Evolutionary conservation across 2,888 invertebrate species (phyloP), one percentile per base, ranked within the genome.

Genomic region (Nemotelus nigrinus): DNA sequence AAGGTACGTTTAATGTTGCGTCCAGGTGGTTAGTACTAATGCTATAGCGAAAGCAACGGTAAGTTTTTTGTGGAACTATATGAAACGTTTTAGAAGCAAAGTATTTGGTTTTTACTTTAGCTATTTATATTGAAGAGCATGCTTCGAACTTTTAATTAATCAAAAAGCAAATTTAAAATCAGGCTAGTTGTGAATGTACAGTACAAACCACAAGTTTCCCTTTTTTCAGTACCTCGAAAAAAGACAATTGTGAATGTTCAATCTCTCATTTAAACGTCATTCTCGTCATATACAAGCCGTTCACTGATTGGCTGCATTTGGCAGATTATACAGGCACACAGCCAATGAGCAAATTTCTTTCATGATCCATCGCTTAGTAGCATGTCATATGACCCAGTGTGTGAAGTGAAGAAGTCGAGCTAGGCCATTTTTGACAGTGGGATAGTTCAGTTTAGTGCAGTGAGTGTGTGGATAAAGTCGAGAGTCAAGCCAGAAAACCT

Each of bases 341-440:
- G 85, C 91, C 91, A 91, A 91, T 91, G 87, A 88, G 83, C 88
- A 85, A 83, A 86, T 86, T 83, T 86, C 85, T 89, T 89, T 88
- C 88, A 89, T 88, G 87, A 86, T 86, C 71, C 87, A 87, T 88
- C 88, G 88, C 88, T 87, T 88, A 88, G 88, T 88, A 88, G 88
- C 88, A 91, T 91, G 92, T 93, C 93, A 93, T 93, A 93, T 93
- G 93, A 93, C 93, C 92, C 53, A 79, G 71, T 63, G 25, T 50
- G 55, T 50, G 71, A 67, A 65, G 67, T 45, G 65, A 65, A 76
- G 7, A 41, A 67, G 55, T 67, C 68, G 58, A 65, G 64, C 43
- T 77, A 76, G 76, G 89, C 92, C 93, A 92, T 93, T 92, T 93
- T 93, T 93, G 93, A 93, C 93, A 93, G 93, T 92, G 91, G 90